Evolutionary conservation across 2,888 invertebrate genomes (phyloP).

Genomic region (Parelbella ahira): DNA sequence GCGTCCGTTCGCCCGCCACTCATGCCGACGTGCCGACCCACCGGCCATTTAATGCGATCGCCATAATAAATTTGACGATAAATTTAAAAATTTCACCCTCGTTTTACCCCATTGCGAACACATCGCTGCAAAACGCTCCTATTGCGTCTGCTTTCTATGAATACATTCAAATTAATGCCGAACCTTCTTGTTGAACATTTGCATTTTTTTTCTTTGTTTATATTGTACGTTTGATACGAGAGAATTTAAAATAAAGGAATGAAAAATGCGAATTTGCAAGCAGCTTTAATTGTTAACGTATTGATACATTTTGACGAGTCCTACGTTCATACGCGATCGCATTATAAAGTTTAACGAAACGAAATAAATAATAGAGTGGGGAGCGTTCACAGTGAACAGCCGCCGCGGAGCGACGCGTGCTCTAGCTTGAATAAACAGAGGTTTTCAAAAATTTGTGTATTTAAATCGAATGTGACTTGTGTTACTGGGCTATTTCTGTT

Average conservation of each 20-base stretch:
- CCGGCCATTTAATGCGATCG: conserved; percentile 55
- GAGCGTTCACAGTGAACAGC: conserved; percentile 29
- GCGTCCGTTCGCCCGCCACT: conserved; percentile 41
- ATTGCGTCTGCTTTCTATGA: conserved; percentile 21
- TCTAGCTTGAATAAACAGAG: conserved; percentile 76
- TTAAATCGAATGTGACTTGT: conserved; percentile 78
- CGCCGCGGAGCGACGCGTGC: conserved; percentile 48
- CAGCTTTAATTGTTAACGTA: too few species aligned
- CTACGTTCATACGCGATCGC: too few species aligned
- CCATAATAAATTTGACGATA: conserved; percentile 66
- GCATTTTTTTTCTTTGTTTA: too few species aligned
- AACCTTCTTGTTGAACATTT: too few species aligned
- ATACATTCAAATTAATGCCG: too few species aligned
- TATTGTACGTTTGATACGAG: too few species aligned
- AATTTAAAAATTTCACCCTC: conserved; percentile 69
- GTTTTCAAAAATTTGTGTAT: conserved; percentile 79
- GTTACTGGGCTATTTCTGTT: conserved; percentile 74
- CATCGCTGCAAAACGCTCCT: conserved; percentile 26
- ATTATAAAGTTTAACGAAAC: conserved; percentile 21
- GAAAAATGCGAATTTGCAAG: too few species aligned
- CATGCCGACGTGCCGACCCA: conserved; percentile 41
- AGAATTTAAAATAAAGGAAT: too few species aligned
- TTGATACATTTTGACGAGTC: too few species aligned
- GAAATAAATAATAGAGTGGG: conserved; percentile 34
- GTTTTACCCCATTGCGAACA: conserved; percentile 40